Percentiles rank a stretch among this genome's conserved stretches.
phyloP scores from a whole-genome alignment of 2,113 vertebrate genomes.

The Danionella cerebrum region DNA sequence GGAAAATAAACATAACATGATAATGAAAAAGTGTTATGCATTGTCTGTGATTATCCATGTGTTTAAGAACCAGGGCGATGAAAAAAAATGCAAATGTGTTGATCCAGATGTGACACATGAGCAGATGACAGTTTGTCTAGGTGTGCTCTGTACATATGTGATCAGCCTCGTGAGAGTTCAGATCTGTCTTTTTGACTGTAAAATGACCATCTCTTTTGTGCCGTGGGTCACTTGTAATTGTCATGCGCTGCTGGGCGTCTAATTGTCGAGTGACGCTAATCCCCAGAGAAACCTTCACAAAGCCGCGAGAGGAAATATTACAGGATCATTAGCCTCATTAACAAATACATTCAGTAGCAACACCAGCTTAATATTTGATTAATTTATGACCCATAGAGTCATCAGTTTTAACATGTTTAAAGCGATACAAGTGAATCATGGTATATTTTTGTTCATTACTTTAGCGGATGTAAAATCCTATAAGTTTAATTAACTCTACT shows the following conservation, averaged over 20 bases:
- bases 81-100: background rate
- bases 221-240: background rate
- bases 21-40: no score
- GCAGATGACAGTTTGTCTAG: background rate
- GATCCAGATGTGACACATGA: background rate
- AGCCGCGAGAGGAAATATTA: background rate
- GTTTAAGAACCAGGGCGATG: background rate
- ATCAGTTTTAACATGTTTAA: background rate
- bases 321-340: slow-evolving; percentile 1
- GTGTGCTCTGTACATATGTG: background rate
- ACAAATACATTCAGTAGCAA: slow-evolving; percentile 12
- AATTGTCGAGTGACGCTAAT: background rate
- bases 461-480: no score
- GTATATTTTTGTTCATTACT: no score
- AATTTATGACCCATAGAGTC: background rate
- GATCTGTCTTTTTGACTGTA: background rate
- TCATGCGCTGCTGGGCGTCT: background rate
- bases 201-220: background rate
- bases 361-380: background rate
- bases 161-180: background rate
- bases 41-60: slow-evolving; percentile 14
- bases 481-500: no score
- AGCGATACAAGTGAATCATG: no score
- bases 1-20: no score
- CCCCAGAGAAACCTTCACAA: background rate